These are phyloP conservation scores for Hucho hucho DNA, from an alignment of 2,113 vertebrate genomes.

Conservation along the genomic window DNA sequence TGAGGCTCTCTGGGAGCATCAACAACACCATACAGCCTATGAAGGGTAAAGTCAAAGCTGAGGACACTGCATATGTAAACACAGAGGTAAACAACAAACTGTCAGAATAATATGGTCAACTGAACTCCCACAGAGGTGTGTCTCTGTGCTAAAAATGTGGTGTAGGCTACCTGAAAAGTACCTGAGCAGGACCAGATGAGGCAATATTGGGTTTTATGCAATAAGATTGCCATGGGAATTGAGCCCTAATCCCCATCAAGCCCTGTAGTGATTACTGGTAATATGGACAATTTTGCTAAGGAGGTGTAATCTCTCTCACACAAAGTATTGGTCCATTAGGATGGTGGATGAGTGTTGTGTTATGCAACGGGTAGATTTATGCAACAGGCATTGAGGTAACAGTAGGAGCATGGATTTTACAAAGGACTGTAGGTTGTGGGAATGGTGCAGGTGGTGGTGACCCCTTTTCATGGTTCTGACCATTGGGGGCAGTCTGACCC, in stretches of 20 bases:
- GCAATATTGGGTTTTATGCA: conserved; percentile 17
- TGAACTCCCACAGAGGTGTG: conserved; percentile 10
- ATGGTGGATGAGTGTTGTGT: background rate
- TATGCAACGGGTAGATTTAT: conserved; percentile 24
- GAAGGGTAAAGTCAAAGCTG: no score
- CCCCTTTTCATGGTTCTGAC: conserved; percentile 33
- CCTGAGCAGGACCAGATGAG: conserved; percentile 26
- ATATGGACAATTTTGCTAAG: background rate
- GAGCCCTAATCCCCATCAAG: background rate
- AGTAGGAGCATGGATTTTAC: conserved; percentile 17
- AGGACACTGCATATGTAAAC: background rate
- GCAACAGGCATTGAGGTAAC: background rate
- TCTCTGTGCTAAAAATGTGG: conserved; percentile 8
- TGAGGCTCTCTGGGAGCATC: background rate
- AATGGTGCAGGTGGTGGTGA: conserved; percentile 16
- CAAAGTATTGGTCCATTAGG: background rate
- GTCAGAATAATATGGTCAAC: background rate
- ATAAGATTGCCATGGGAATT: background rate
- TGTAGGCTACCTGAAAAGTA: background rate
- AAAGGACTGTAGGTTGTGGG: conserved; percentile 31
- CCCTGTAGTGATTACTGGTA: background rate
- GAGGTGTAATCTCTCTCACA: background rate
- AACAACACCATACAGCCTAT: background rate
- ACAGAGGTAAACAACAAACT: background rate
- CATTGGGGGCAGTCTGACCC: conserved; percentile 19